phyloP scores from a whole-genome alignment of 2,888 invertebrate genomes.

The Epirrhoe tristata region DNA sequence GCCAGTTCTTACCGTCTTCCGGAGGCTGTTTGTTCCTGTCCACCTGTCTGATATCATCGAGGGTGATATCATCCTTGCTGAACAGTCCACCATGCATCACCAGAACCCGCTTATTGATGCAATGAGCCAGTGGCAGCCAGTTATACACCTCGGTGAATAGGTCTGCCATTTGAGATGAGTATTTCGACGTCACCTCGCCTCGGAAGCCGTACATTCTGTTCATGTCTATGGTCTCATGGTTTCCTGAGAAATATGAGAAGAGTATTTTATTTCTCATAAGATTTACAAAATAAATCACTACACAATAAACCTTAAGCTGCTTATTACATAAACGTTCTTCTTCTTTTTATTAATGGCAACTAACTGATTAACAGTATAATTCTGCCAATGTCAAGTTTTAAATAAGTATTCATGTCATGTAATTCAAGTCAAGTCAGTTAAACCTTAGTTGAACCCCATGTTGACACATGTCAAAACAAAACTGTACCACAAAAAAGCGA shows the following conservation, averaged over 20 bases:
- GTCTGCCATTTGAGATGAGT: conserved; percentile 97
- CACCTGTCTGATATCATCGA: conserved; percentile 95
- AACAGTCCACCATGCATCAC: conserved; percentile 99
- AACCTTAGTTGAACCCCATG: too few relatives aligned
- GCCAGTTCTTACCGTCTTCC: conserved; percentile 89
- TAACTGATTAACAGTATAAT: too few relatives aligned
- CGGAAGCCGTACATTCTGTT: conserved; percentile 99
- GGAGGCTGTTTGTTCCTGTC: conserved; percentile 98
- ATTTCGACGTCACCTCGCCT: conserved; percentile 98
- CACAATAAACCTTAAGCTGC: too few relatives aligned
- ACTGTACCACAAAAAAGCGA: too few relatives aligned
- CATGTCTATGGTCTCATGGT: conserved; percentile 99
- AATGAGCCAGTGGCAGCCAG: conserved; percentile 97
- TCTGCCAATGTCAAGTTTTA: too few relatives aligned
- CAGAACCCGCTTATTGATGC: conserved; percentile 92
- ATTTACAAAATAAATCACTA: too few relatives aligned
- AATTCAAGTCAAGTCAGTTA: too few relatives aligned
- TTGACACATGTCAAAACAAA: too few relatives aligned
- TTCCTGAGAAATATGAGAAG: conserved; percentile 86
- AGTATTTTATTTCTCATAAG: too few relatives aligned
- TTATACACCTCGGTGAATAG: conserved; percentile 99
- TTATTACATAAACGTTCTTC: too few relatives aligned
- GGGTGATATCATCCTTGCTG: conserved; percentile 95
- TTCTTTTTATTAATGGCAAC: too few relatives aligned
- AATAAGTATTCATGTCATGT: too few relatives aligned